Evolutionary conservation across 2,888 invertebrate genomes (phyloP).

Genomic region (Cinara cedri): DNA sequence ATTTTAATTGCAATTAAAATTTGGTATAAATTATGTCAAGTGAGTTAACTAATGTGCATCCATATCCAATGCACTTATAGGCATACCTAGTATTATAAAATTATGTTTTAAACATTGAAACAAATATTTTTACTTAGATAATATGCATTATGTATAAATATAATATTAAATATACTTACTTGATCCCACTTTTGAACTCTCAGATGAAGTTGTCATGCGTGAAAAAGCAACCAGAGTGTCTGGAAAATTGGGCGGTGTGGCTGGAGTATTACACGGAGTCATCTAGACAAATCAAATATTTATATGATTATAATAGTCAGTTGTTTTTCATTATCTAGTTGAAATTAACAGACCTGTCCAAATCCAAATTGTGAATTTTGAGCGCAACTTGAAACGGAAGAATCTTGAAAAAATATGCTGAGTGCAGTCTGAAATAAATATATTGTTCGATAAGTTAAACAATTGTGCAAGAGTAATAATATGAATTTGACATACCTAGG

Average conservation of each 20-base stretch:
- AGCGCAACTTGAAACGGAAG: slow-evolving; percentile 74
- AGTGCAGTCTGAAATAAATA: slow-evolving; percentile 78
- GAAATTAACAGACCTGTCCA: slow-evolving; percentile 72
- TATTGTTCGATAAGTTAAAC: background rate
- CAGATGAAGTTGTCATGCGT: slow-evolving; percentile 74
- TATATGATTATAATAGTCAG: background rate
- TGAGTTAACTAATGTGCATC: no score
- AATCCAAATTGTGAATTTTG: slow-evolving; percentile 77
- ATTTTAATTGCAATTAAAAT: no score
- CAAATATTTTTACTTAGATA: no score
- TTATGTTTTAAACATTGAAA: background rate
- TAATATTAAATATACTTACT: slow-evolving; percentile 35
- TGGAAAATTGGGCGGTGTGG: slow-evolving; percentile 92
- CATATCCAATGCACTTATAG: no score
- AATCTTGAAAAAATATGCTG: slow-evolving; percentile 95
- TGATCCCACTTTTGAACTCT: slow-evolving; percentile 59
- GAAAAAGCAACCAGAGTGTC: slow-evolving; percentile 88
- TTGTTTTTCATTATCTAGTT: slow-evolving; percentile 37
- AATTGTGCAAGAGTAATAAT: background rate
- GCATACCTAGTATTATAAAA: background rate
- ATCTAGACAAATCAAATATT: slow-evolving; percentile 67
- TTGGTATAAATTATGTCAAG: no score
- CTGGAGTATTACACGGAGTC: slow-evolving; percentile 93
- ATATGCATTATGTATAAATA: background rate
- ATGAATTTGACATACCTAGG: background rate